Base-by-base conservation (phyloP, 1,140 invertebrate genomes). In the Lycorma delicatula region DNA sequence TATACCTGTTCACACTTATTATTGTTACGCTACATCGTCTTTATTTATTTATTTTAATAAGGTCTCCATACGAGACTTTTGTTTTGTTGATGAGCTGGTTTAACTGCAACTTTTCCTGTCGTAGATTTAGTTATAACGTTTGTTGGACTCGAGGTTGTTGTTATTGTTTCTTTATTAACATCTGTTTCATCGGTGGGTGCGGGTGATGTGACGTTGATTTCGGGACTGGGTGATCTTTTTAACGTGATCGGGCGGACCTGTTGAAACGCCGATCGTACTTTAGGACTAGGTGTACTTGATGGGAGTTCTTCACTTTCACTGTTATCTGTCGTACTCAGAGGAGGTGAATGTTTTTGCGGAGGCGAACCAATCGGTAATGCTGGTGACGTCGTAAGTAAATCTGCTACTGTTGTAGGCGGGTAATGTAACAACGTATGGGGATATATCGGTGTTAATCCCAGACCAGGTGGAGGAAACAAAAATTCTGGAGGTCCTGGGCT, bases 131-230 rank as follows among this genome's bases (percentile, higher is more conserved):
- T 25, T 67, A 29, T 18, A 54, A 60, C 7, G 66, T 36, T 46
- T 67, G 70, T n/a, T 68, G 66, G n/a, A 44, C 5, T 20, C 16
- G 9, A 22, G 23, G 59, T 78, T 72, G 66, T 77, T 69, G 58
- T 75, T 26, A 66, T 73, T 75, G 53, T 74, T 76, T 51, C 77
- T 70, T 60, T 77, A 79, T 49, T 76, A 78, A 2, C 76, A 75
- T 2, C 78, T 77, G 5, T 77, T 79, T 59, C 78, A 62, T 34
- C 75, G 71, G n/a, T 72, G 71, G 38, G 73, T 70, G 12, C 22
- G 31, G 63, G 18, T 6, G 64, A 57, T n/a, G 66, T 60, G 4
- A 49, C 18, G 70, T 75, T 20, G 70, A 71, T 49, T 76, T 74
- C 63, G 72, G 71, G 29, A 74, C 73, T 9, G 73, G 74, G 9